Evolutionary conservation across 2,888 invertebrate species (phyloP).

Genomic region (Eupithecia subfuscata): DNA sequence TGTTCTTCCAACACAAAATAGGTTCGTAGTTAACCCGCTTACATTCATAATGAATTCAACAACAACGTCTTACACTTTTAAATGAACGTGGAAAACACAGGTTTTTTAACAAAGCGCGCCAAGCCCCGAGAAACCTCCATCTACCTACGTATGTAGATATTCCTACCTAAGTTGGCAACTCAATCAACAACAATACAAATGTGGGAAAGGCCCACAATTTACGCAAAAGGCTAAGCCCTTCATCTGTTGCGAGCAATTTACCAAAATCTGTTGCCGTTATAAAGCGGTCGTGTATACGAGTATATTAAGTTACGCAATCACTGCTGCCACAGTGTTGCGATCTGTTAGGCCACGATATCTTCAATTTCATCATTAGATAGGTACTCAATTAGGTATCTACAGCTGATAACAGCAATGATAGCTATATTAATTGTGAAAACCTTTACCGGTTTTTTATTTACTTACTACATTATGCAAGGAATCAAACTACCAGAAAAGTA

Average conservation of each 20-base stretch:
- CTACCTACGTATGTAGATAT: background rate
- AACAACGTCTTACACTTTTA: background rate
- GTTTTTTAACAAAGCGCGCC: background rate
- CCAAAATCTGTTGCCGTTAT: background rate
- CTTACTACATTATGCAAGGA: too few relatives aligned
- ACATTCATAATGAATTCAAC: too few relatives aligned
- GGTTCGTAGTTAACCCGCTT: too few relatives aligned
- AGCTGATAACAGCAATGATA: background rate
- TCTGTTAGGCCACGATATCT: background rate
- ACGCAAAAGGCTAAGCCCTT: slow-evolving; percentile 15
- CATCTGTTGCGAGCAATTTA: background rate
- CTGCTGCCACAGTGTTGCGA: background rate
- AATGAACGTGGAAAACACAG: background rate
- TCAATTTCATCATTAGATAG: background rate
- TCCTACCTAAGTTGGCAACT: slow-evolving; percentile 6
- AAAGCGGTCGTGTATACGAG: background rate
- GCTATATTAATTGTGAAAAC: background rate
- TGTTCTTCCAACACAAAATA: too few relatives aligned
- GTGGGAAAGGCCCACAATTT: slow-evolving; percentile 6
- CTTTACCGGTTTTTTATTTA: too few relatives aligned
- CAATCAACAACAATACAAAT: slow-evolving; percentile 25
- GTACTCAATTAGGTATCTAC: too few relatives aligned
- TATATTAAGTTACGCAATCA: background rate
- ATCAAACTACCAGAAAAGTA: too few relatives aligned
- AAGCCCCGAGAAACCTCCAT: background rate